phyloP scores from a whole-genome alignment of 2,797 vertebrate genomes.

The Coracias cyanogaster region DNA sequence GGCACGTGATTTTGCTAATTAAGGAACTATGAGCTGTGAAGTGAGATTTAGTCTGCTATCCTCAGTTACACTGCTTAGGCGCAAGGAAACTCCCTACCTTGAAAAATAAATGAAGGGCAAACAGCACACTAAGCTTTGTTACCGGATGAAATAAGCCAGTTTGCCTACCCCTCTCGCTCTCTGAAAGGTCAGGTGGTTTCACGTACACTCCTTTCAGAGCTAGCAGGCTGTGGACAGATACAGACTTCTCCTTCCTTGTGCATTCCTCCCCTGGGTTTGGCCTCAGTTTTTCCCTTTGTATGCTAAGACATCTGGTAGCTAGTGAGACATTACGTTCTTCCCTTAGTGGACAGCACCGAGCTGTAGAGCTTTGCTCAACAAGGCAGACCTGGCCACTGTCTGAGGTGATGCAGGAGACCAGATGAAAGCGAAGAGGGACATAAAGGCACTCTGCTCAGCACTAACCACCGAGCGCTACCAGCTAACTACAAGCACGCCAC shows the following conservation, averaged over 20 bases:
- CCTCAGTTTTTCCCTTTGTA: background rate
- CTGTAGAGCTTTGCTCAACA: background rate
- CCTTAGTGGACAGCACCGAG: background rate
- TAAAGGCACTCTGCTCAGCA: background rate
- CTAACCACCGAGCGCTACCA: background rate
- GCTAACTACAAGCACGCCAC: slow-evolving; percentile 29
- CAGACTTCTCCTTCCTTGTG: background rate
- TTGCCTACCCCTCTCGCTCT: background rate
- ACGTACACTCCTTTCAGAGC: background rate
- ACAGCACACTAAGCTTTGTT: background rate
- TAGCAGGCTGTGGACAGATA: background rate
- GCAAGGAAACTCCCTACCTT: background rate
- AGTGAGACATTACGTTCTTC: background rate
- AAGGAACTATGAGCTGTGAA: background rate
- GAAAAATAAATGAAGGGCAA: background rate
- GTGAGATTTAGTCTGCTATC: background rate
- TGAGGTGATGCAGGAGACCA: background rate
- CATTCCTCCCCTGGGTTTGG: background rate
- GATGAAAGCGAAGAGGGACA: background rate
- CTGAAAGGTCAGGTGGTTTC: background rate
- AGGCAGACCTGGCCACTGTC: background rate
- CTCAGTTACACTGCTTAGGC: background rate
- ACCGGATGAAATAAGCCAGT: background rate
- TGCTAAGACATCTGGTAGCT: background rate
- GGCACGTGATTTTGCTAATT: background rate